These are phyloP conservation scores for Xestia c-nigrum DNA, from an alignment of 2,888 invertebrate genomes.

Conservation along the genomic window DNA sequence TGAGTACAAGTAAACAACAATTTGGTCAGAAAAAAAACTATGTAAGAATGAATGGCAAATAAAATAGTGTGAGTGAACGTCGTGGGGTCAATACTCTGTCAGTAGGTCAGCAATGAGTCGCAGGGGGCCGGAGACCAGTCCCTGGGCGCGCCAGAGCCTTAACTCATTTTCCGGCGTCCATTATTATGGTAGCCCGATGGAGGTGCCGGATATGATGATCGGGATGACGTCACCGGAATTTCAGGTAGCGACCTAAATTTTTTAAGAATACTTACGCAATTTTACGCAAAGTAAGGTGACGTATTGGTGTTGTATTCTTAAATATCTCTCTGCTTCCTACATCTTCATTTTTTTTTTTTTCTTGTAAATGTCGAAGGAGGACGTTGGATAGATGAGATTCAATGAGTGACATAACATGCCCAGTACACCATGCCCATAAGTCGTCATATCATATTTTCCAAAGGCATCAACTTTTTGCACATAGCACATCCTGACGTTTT, in stretches of 20 bases:
- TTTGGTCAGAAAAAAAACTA: slow-evolving; percentile 41
- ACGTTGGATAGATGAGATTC: neutral
- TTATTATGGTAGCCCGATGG: slow-evolving; percentile 46
- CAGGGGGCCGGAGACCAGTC: slow-evolving; percentile 74
- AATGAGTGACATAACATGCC: neutral
- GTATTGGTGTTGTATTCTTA: too few relatives aligned
- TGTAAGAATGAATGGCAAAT: slow-evolving; percentile 57
- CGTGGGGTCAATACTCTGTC: slow-evolving; percentile 83
- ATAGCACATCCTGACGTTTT: neutral
- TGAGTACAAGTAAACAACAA: slow-evolving; percentile 35
- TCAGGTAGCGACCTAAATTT: neutral
- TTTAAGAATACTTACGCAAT: neutral
- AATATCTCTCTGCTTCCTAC: neutral
- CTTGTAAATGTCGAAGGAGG: neutral
- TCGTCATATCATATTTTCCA: neutral
- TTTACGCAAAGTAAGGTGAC: too few relatives aligned
- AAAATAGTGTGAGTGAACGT: slow-evolving; percentile 64
- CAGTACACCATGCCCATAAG: neutral
- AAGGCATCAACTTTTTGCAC: neutral
- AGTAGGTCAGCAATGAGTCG: slow-evolving; percentile 83
- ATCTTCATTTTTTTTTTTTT: neutral
- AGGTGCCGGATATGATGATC: slow-evolving; percentile 7
- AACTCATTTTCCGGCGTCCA: slow-evolving; percentile 65
- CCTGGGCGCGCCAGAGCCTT: slow-evolving; percentile 65
- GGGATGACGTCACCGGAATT: slow-evolving; percentile 18